phyloP scores from a whole-genome alignment of 92 coral and sea anemone genomes.

The Anthopleura xanthogrammica region DNA sequence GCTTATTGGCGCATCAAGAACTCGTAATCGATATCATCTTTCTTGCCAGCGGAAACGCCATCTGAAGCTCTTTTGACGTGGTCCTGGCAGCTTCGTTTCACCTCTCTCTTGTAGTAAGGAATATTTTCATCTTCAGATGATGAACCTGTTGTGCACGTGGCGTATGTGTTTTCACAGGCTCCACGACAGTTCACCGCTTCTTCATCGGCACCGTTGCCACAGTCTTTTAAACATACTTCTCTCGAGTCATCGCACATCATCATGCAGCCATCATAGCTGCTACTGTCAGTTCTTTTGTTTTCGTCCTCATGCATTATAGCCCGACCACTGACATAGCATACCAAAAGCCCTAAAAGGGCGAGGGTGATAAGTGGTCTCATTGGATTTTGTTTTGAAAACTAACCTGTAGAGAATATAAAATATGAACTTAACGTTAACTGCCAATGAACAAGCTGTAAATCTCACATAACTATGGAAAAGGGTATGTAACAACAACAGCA shows the following conservation, averaged over 20 bases:
- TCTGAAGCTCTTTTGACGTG: not conserved
- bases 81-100: not conserved
- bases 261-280: not conserved
- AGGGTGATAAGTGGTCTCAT: slow-evolving; percentile 13
- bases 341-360: slow-evolving; percentile 23
- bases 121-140: slow-evolving; percentile 8
- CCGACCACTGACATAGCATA: slow-evolving; percentile 24
- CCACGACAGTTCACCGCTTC: not conserved
- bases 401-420: not conserved
- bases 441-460: not conserved
- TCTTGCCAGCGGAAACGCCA: not conserved
- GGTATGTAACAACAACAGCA: no score
- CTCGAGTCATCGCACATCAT: not conserved
- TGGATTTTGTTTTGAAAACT: not conserved
- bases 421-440: not conserved
- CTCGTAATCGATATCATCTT: slow-evolving; percentile 12
- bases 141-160: not conserved
- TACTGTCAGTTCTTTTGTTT: not conserved
- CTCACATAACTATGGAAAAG: not conserved
- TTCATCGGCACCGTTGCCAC: not conserved
- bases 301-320: not conserved
- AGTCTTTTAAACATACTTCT: not conserved
- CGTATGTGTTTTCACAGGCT: not conserved
- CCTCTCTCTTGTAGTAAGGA: slow-evolving; percentile 22
- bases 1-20: slow-evolving; percentile 6